phyloP scores from a whole-genome alignment of 2,797 vertebrate genomes.

The Lacerta viridis region DNA sequence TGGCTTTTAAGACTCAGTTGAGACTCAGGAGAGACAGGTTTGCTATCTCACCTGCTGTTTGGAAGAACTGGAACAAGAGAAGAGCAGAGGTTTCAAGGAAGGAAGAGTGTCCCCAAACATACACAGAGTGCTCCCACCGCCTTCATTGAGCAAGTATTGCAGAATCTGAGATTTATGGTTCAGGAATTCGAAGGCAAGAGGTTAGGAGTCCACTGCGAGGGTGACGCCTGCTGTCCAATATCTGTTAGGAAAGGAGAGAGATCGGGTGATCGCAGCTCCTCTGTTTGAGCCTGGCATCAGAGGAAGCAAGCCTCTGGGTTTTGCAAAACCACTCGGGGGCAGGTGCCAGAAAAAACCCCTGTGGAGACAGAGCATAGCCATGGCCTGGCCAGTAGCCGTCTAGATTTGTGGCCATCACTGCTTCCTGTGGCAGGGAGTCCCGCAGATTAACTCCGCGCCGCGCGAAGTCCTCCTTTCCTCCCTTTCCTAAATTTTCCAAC shows the following conservation, averaged over 20 bases:
- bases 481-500: no score
- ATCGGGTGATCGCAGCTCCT: not conserved
- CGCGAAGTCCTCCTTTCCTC: no score
- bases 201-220: no score
- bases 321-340: not conserved
- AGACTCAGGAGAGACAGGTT: not conserved
- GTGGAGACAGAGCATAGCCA: no score
- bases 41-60: not conserved
- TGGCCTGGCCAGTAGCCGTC: no score
- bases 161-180: not conserved
- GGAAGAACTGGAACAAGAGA: not conserved
- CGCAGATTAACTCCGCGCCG: no score
- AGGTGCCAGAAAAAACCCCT: no score
- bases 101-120: not conserved
- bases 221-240: not conserved
- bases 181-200: not conserved
- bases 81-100: not conserved
- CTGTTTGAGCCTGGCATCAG: not conserved
- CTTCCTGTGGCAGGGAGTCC: no score
- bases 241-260: not conserved
- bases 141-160: not conserved
- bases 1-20: no score
- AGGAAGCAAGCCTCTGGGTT: not conserved
- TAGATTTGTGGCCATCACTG: no score
- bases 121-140: not conserved